Conservation (phyloP, 1,140 invertebrate genomes). For the Drosophila rhopaloa region DNA sequence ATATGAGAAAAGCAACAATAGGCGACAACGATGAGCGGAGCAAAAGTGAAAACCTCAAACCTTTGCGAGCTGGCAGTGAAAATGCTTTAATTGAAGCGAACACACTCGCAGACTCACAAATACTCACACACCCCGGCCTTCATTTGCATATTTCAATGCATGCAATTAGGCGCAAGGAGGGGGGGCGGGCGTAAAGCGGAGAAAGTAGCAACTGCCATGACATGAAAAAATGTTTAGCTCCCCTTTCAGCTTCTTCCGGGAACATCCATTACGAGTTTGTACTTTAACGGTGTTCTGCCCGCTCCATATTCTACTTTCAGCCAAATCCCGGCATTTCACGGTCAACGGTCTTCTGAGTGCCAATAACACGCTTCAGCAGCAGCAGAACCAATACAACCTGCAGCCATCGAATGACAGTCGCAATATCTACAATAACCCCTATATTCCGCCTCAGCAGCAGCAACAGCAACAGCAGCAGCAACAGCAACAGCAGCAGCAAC, state of each 20-base stretch:
- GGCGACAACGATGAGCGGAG: slow-evolving; percentile 66
- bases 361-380: slow-evolving; percentile 80
- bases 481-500: slow-evolving; percentile 48
- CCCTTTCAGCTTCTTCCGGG: slow-evolving; percentile 14
- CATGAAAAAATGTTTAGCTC: slow-evolving; percentile 52
- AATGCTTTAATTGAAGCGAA: slow-evolving; percentile 79
- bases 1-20: slow-evolving; percentile 84
- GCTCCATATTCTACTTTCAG: slow-evolving; percentile 47
- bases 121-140: slow-evolving; percentile 6
- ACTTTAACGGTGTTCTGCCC: slow-evolving; percentile 5
- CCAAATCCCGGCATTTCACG: slow-evolving; percentile 81
- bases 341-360: slow-evolving; percentile 77
- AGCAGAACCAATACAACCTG: slow-evolving; percentile 65
- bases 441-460: slow-evolving; percentile 53
- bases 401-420: slow-evolving; percentile 74
- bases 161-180: slow-evolving; percentile 69
- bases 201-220: slow-evolving; percentile 45
- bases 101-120: slow-evolving; percentile 19
- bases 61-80: slow-evolving; percentile 51
- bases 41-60: slow-evolving; percentile 71
- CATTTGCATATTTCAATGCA: slow-evolving; percentile 83
- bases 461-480: slow-evolving; percentile 41
- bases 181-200: not conserved
- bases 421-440: slow-evolving; percentile 60
- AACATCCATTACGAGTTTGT: not conserved